phyloP scores from a whole-genome alignment of 1,140 invertebrate species.

The Drosophila grimshawi region DNA sequence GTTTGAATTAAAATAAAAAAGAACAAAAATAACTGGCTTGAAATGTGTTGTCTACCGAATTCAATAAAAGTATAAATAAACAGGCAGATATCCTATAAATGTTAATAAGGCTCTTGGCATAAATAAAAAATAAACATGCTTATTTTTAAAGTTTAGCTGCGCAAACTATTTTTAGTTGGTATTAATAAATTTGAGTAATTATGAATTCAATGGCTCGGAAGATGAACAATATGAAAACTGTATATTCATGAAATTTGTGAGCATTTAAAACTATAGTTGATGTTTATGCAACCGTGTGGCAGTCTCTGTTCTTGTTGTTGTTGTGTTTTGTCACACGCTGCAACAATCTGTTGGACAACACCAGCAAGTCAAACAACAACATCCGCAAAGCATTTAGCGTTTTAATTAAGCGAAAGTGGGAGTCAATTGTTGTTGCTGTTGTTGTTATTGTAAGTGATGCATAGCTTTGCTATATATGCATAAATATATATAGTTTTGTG shows the following conservation, averaged over 20 bases:
- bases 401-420: slow-evolving; percentile 74
- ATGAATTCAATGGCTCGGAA: background rate
- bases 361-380: slow-evolving; percentile 32
- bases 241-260: background rate
- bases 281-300: slow-evolving; percentile 23
- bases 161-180: background rate
- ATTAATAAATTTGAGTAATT: slow-evolving; percentile 15
- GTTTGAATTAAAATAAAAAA: background rate
- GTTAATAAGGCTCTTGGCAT: too few relatives aligned
- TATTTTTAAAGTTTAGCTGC: background rate
- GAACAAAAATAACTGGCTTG: background rate
- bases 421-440: slow-evolving; percentile 35
- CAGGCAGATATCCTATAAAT: too few relatives aligned
- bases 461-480: background rate
- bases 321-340: slow-evolving; percentile 40
- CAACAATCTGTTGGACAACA: background rate
- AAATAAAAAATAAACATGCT: too few relatives aligned
- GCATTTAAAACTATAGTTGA: background rate
- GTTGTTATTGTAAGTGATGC: slow-evolving; percentile 13
- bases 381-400: slow-evolving; percentile 66
- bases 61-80: background rate
- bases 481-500: background rate
- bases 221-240: slow-evolving; percentile 20
- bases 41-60: background rate
- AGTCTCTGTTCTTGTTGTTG: slow-evolving; percentile 18